Evolutionary conservation across 1,140 invertebrate species (phyloP).

Genomic region (Euwallacea fornicatus): DNA sequence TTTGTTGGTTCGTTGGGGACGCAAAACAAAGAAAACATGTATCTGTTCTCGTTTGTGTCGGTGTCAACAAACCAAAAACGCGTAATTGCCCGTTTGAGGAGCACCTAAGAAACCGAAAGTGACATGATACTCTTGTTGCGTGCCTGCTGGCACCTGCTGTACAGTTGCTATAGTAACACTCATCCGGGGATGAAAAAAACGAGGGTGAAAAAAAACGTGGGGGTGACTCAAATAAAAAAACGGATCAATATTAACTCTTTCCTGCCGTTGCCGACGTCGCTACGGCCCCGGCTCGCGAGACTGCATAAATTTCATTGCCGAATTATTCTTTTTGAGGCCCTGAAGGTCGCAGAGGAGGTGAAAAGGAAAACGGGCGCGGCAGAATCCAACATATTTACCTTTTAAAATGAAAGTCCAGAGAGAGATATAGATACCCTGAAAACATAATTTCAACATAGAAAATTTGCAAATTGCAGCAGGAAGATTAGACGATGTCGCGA

Average conservation of each 20-base stretch:
- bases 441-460: too few relatives aligned
- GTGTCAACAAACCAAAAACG: constrained; percentile 36
- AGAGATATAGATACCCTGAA: too few relatives aligned
- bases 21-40: constrained; percentile 11
- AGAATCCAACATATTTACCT: too few relatives aligned
- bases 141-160: constrained; percentile 53
- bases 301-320: constrained; percentile 42
- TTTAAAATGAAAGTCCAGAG: too few relatives aligned
- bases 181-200: constrained; percentile 54
- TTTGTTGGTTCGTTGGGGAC: not conserved
- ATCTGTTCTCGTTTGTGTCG: constrained; percentile 29
- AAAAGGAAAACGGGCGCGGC: too few relatives aligned
- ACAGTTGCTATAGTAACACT: constrained; percentile 55
- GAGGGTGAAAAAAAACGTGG: constrained; percentile 54
- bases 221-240: constrained; percentile 57
- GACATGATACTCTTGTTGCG: constrained; percentile 48
- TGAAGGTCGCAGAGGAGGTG: not conserved
- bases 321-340: not conserved
- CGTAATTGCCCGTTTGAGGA: constrained; percentile 43
- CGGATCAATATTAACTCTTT: constrained; percentile 56
- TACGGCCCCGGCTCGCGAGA: constrained; percentile 34
- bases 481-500: too few relatives aligned
- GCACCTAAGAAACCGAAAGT: constrained; percentile 49
- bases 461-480: too few relatives aligned
- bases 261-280: constrained; percentile 36